Conservation (phyloP, 64 coral and sea anemone species). For the Montipora sp. region DNA sequence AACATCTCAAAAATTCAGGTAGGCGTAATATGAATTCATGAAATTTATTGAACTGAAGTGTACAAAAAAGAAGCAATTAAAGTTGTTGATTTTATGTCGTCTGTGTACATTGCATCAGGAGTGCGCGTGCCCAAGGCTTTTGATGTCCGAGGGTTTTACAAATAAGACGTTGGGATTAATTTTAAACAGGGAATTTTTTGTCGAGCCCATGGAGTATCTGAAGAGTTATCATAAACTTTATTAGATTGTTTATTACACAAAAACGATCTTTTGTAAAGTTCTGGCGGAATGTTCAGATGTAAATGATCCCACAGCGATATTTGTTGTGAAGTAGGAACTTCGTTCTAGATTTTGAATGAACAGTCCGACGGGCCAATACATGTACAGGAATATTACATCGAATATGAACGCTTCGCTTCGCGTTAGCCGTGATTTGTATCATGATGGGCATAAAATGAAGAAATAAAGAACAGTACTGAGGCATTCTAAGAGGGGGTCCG, state of each 20-base stretch:
- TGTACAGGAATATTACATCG: neutral
- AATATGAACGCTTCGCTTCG: neutral
- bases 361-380: neutral
- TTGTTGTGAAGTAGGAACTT: constrained; percentile 5
- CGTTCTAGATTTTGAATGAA: neutral
- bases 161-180: neutral
- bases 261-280: constrained; percentile 6
- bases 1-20: neutral
- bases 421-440: neutral
- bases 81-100: constrained; percentile 1
- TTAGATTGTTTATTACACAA: neutral
- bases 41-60: neutral
- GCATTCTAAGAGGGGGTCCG: neutral
- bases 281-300: neutral
- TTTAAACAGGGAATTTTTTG: neutral
- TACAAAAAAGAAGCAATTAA: neutral
- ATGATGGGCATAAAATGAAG: neutral
- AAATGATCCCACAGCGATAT: constrained; percentile 31
- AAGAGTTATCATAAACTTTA: neutral
- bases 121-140: neutral
- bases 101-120: constrained; percentile 1
- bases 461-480: neutral
- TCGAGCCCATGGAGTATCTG: neutral
- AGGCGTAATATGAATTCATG: neutral
- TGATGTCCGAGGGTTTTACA: neutral